Evolutionary conservation across 1,140 invertebrate species (phyloP), one percentile per base, ranked within the genome.

Genomic region (Drosophila ogumai): DNA sequence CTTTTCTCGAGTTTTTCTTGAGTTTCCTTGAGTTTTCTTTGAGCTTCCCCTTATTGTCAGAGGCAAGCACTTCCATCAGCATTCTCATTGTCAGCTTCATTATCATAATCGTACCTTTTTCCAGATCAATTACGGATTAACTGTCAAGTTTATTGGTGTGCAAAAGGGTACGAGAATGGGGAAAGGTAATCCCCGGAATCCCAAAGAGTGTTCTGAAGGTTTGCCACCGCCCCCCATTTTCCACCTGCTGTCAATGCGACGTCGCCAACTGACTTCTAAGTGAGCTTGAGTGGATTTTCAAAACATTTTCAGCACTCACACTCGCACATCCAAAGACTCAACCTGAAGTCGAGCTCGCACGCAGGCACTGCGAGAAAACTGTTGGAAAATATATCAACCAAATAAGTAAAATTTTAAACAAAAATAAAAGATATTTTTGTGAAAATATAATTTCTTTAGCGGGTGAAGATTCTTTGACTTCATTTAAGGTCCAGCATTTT

Each of bases 121-220:
- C 81, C 80, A 90, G 85, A 87, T 87, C 84, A 87, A 87, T 87
- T 87, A 87, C 84, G 84, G 85, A 82, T 87, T 87, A 84, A 79
- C 84, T 87, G 84, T 88, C 84, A 84, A 78, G 79, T 84, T 87
- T 79, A 78, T 78, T 88, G 79, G 84, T 69, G 68, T 77, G 79
- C 69, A 74, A 80, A 36, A 36, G 60, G 55, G 36, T 56, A 50
- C 63, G 69, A 74, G 34, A 34, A 54, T 41, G 17, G 63, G 50
- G 9, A 36, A 55, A 73, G 38, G 73, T 77, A 88, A 87, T 82
- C 80, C 68, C 66, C 49, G 49, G 54, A 84, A 65, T 84, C 61
- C 73, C 63, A 67, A 8, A 38, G 17, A 88, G 74, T 71, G 61
- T 43, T 36, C 63, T 66, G 38, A 64, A 31, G 38, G 58, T 36